Evolutionary conservation across 2,113 vertebrate genomes (phyloP).

Genomic region (Bos javanicus): DNA sequence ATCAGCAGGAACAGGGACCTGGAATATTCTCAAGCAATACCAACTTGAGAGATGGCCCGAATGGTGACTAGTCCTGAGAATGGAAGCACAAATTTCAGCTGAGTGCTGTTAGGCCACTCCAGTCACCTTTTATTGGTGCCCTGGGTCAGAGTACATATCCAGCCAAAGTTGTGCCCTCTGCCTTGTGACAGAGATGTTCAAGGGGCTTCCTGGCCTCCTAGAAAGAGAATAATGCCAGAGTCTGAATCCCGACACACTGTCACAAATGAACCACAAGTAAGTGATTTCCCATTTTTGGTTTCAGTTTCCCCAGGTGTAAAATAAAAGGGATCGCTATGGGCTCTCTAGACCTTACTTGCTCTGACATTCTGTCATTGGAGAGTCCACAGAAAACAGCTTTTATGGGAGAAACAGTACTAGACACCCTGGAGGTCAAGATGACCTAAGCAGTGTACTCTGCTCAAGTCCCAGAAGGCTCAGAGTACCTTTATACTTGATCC

Average conservation of each 20-base stretch:
- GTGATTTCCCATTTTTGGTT: not conserved
- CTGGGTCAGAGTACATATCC: not conserved
- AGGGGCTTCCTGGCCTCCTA: not conserved
- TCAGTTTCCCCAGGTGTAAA: constrained; percentile 9
- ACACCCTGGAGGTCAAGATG: not conserved
- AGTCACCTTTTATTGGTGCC: not conserved
- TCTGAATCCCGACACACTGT: not conserved
- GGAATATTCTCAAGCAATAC: not conserved
- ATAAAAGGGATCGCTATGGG: not conserved
- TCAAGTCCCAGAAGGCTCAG: not conserved
- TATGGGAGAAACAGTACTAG: not conserved
- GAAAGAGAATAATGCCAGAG: not conserved
- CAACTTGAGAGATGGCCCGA: not conserved
- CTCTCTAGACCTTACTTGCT: not conserved
- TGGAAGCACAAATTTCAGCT: not conserved
- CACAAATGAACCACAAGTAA: not conserved
- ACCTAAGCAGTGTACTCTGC: not conserved
- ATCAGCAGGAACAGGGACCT: not conserved
- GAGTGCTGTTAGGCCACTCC: not conserved
- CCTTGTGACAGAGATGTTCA: rapidly evolving
- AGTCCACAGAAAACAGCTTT: not conserved
- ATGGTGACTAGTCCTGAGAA: not conserved
- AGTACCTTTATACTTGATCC: not conserved
- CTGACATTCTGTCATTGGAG: not conserved
- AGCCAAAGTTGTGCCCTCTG: not conserved